A percentile compares a stretch with the other conserved stretches of the same genome.
phyloP scores from a whole-genome alignment of 1,140 invertebrate genomes.

The Temnothorax curvispinosus region DNA sequence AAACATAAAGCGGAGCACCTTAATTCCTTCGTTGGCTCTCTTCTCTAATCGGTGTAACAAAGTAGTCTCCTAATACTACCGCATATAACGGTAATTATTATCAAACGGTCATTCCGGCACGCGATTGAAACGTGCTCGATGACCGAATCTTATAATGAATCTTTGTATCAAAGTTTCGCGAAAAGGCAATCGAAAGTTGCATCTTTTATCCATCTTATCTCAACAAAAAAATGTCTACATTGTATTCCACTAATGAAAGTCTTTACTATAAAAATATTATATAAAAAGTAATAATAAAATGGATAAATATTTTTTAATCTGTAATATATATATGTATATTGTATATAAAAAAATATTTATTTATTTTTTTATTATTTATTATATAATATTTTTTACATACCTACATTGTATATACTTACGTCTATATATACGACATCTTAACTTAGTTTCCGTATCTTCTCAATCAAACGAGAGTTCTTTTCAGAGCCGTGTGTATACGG shows the following conservation, averaged over 20 bases:
- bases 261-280: neutral
- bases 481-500: neutral
- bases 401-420: neutral
- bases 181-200: neutral
- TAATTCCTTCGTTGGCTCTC: neutral
- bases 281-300: neutral
- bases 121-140: neutral
- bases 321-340: neutral
- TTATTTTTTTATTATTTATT: neutral
- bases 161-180: neutral
- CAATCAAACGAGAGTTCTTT: neutral
- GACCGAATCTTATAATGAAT: constrained; percentile 23
- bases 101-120: constrained; percentile 10
- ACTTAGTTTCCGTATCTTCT: neutral
- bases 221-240: neutral
- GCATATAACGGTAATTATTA: constrained; percentile 63
- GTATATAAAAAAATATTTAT: neutral
- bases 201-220: neutral
- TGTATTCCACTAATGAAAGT: neutral
- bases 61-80: constrained; percentile 33
- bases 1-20: constrained; percentile 15
- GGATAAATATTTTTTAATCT: neutral
- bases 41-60: constrained; percentile 41
- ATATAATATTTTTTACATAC: neutral
- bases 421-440: neutral